Base-by-base conservation (phyloP, 2,113 vertebrate species). In the human region DNA sequence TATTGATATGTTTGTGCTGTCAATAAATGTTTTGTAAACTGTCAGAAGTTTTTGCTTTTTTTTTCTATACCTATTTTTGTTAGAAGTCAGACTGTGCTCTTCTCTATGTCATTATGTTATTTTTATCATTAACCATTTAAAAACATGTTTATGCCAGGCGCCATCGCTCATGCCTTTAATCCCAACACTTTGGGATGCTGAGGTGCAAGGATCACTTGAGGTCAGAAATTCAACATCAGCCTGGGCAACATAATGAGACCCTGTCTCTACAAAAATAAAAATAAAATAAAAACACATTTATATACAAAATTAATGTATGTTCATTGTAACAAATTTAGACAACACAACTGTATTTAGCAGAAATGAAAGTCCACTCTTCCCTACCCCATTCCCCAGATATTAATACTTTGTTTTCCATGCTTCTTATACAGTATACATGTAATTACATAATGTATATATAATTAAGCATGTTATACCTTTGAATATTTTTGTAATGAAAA, bases 1-100 rank as follows among this genome's bases (percentile, higher is more conserved):
- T 96, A 48, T 82, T 76, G 38, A 66, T 90, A 48, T 92, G 40
- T 92, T 90, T 94, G 35, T 97, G 68, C 45, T 83, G 0, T 79
- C 38, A 85, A 78, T 93, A 94, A 90, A 50, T 87, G 35, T 86
- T 94, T 92, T 89, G 32, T 97, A 93, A 92, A 57, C 90, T 76
- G 18, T 90, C 38, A 94, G 16, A 11, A 76, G 38, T 86, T 95
- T 95, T 92, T 89, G 25, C 43, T 89, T 73, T 88, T 88, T 40
- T 97, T 89, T 75, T 50, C 40, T 79, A 4, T 96, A 84, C 89
- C 12, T 89, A 7, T 95, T 96, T 91, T 95, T 80, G 12, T 40
- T 94, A 90, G 55, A 91, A 85, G 55, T 38, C 23, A 93, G 32
- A 22, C 32, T 86, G 2, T 82, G 72, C 6, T 89, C 7, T 73